These are phyloP conservation scores for Apostichopus leukothele DNA, from an alignment of 53 echinoderm and acorn worm genomes.

Conservation along the genomic window DNA sequence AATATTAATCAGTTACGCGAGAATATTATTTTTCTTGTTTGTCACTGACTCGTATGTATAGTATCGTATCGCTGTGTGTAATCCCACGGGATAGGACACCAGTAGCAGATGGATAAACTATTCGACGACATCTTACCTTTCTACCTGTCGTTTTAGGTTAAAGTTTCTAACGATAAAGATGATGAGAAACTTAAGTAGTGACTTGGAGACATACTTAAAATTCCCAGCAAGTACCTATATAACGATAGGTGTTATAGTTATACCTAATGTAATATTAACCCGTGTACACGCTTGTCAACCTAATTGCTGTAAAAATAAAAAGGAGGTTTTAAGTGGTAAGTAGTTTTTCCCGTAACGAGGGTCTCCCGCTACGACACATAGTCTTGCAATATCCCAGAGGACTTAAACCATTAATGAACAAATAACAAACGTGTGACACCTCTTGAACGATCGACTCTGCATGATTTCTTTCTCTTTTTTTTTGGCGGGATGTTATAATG, in stretches of 20 bases:
- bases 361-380: constrained; percentile 10
- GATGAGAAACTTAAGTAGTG: constrained; percentile 17
- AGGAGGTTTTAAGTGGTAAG: constrained; percentile 33
- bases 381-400: constrained; percentile 27
- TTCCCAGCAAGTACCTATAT: constrained; percentile 1
- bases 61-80: constrained; percentile 5
- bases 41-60: background rate
- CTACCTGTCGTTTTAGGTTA: constrained; percentile 44
- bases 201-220: constrained; percentile 37
- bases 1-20: constrained; percentile 35
- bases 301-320: constrained; percentile 43
- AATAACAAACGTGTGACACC: constrained; percentile 33
- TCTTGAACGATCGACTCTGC: constrained; percentile 15
- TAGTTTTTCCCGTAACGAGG: constrained; percentile 25
- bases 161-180: constrained; percentile 10
- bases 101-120: constrained; percentile 43
- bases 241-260: background rate
- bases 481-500: background rate
- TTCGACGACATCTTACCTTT: background rate
- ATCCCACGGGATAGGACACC: constrained; percentile 22
- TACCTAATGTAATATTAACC: constrained; percentile 31
- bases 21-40: constrained; percentile 8
- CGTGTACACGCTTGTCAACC: constrained; percentile 41
- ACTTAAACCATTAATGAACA: constrained; percentile 41
- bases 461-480: background rate